Base-by-base conservation (phyloP, 2,888 invertebrate species). In the Galeopsomyia nigrocyanea region DNA sequence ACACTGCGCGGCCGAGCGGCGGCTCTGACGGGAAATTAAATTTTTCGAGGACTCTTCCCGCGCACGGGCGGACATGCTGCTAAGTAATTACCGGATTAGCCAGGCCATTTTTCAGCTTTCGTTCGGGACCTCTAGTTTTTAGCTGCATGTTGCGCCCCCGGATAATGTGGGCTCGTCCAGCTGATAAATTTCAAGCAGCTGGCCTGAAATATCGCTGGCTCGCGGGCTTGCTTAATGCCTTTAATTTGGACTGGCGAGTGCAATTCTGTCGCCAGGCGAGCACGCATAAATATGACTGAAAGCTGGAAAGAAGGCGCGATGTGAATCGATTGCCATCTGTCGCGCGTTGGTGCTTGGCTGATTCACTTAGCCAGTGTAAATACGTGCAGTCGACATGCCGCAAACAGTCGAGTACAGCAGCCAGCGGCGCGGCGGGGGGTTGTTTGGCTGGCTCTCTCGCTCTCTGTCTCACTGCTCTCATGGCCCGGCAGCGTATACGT, bases 31-130 rank as follows among this genome's bases (percentile, higher is more conserved):
- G 61, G 26, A 68, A 68, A 68, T 68, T 68, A 55, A 68, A 68
- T 68, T 68, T 62, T 62, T 68, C 19, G 47, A 62, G 55, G 49
- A 26, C 68, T 62, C 55, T 55, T 56, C 21, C 39, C 51, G 51
- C 50, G 13, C 68, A 13, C 21, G 21, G 46, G n/a, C 55, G 55
- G 55, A 67, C 66, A 21, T 19, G 57, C 31, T 55, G 50, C 39
- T 58, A 50, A 58, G 66, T 67, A 67, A 67, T 67, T 56, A 58
- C 58, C 50, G 39, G 50, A 67, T 67, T 67, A 67, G 58, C 17
- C 19, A 51, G 14, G 26, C 50, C 66, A 51, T 58, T 67, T 67
- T 67, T 67, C 58, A 67, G 19, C 50, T 67, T 58, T 67, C 51
- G 50, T 58, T 50, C 51, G 19, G 19, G 55, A 67, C 55, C 66